These are phyloP conservation scores for Drosophila lowei DNA, from an alignment of 1,140 invertebrate species.

Conservation along the genomic window DNA sequence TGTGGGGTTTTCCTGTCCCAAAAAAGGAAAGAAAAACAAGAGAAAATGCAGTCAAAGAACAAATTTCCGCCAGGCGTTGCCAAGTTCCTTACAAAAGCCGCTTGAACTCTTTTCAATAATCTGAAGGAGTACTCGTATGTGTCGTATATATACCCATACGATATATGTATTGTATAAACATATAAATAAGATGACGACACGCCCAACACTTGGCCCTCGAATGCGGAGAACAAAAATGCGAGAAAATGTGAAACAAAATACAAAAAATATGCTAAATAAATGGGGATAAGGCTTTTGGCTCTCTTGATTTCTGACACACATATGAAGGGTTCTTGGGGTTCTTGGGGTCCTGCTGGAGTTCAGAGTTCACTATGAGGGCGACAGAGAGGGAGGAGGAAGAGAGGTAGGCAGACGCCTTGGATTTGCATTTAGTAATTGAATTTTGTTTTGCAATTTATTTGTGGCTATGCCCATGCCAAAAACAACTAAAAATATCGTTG, in stretches of 20 bases:
- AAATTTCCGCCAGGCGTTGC: conserved; percentile 60
- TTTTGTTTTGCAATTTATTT: conserved; percentile 79
- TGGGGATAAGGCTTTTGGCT: conserved; percentile 61
- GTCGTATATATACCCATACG: too few species aligned
- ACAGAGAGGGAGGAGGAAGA: background rate
- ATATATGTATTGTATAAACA: conserved; percentile 53
- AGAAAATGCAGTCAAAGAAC: conserved; percentile 36
- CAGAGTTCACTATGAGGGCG: background rate
- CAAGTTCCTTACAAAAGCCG: conserved; percentile 48
- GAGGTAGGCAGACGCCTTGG: conserved; percentile 35
- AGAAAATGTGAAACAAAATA: conserved; percentile 41
- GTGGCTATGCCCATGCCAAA: conserved; percentile 55
- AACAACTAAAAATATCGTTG: conserved; percentile 27
- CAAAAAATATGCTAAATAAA: conserved; percentile 64
- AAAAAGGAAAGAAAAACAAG: conserved; percentile 22
- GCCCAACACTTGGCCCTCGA: conserved; percentile 54
- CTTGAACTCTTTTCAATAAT: conserved; percentile 75
- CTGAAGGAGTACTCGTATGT: conserved; percentile 38
- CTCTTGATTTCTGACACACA: conserved; percentile 64
- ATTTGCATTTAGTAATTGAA: conserved; percentile 80
- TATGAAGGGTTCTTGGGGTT: conserved; percentile 24
- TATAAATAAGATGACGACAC: conserved; percentile 68
- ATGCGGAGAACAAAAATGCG: conserved; percentile 20
- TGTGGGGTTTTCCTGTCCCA: conserved; percentile 45
- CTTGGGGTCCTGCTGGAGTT: too few species aligned